Base-by-base conservation (phyloP, 2,797 vertebrate genomes). In the Pangasius sanitwongsei region DNA sequence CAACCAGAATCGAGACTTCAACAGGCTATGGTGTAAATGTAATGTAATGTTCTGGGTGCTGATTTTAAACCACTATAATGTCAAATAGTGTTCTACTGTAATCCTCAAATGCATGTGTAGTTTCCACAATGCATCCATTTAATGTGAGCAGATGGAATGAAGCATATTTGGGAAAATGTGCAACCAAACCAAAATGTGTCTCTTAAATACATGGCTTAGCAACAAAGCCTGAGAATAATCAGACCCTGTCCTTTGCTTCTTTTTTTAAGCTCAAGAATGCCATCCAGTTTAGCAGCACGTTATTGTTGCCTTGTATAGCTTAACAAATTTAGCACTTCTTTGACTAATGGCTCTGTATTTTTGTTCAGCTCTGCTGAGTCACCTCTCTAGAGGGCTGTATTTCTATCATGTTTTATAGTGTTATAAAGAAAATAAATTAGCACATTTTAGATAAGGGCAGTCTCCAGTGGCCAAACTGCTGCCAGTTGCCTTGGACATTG, bases 371-470 rank as follows among this genome's bases (percentile, higher is more conserved):
- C 57, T 61, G 74, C 61, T 37, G 55, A 90, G 69, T 88, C 67
- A 87, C 81, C 82, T 83, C 44, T 57, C 57, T 59, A 31, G 63
- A 81, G 70, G n/a, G n/a, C 23, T 44, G 37, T 74, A 13, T 61
- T 89, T 86, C 67, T 74, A 53, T 55, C 65, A 78, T 44, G 23
- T 88, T 91, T 88, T 37, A 78, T 86, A 82, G 87, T 69, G 59
- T 72, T 74, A 87, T 90, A 89, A 90, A 92, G 69, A 88, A 61
- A 67, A 77, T 72, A 70, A 44, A 87, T 90, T 85, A 87, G 63
- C 83, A 69, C 41, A 89, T 89, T 87, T 63, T 78, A 74, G 31
- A 83, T 70, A 63, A 37, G n/a, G 6, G 6, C 23, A 89, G 85
- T 87, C 44, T 77, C 48, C 44, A 50, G 61, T 25, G 84, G 25